Base-by-base conservation (phyloP, 2,113 vertebrate genomes). In the Lasiurus borealis region DNA sequence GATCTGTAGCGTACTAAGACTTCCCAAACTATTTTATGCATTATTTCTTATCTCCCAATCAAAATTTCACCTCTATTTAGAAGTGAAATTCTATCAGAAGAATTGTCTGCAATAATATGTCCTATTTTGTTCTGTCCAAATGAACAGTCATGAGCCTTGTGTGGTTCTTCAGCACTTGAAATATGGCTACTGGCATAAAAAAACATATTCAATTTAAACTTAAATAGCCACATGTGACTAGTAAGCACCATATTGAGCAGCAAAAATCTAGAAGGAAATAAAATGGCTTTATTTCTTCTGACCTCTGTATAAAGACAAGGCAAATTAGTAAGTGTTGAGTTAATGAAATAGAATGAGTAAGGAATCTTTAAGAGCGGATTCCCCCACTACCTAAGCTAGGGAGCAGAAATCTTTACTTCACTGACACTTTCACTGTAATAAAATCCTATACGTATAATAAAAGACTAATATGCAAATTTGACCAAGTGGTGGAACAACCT, bases 51-150 rank as follows among this genome's bases (percentile, higher is more conserved):
- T 62, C 46, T 90, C 52, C 59, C 69, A 93, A 93, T 36, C 77
- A 91, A 93, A 87, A 93, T 29, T 62, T 85, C 23, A 76, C 11
- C 25, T 94, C 18, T 54, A 85, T 78, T 72, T 84, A 89, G 85
- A 62, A 34, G 72, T 14, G 5, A n/a, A n/a, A n/a, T n/a, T n/a
- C 34, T 85, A 5, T 66, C 19, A 31, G 57, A 91, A 59, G 36
- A 82, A 78, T 57, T 93, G 84, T 66, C 62, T 87, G 25, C 52
- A 81, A 31, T 87, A 87, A 27, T 15, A 23, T 84, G 29, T 27
- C 91, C 29, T 36, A 29, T 34, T 62, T 66, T 77, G 12, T 69
- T 8, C 10, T 85, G 3, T 34, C 14, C 36, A 29, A 85, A 57
- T 73, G 3, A 73, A 50, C 31, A 50, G 23, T 73, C 64, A 78